Percentiles rank a stretch among this genome's conserved stretches.
Conservation (phyloP, 1,140 invertebrate genomes). For the Caenorhabditis tropicalis region DNA sequence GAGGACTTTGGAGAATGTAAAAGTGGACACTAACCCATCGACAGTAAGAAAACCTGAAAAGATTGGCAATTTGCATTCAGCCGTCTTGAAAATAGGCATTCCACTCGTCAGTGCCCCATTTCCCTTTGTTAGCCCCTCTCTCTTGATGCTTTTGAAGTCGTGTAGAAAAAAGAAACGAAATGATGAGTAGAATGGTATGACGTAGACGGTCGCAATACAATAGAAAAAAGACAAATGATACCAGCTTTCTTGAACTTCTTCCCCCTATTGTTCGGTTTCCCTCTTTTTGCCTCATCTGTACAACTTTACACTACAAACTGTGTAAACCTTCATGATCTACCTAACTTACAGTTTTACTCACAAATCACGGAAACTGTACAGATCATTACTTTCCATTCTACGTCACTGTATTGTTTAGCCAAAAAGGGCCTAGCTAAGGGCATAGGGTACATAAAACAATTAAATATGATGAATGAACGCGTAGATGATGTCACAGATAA, state of each 20-base stretch:
- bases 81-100: background rate
- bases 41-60: background rate
- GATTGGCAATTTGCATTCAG: background rate
- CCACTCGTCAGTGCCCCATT: background rate
- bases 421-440: background rate
- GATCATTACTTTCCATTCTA: background rate
- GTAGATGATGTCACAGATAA: conserved; percentile 24
- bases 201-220: conserved; percentile 18
- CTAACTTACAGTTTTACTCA: background rate
- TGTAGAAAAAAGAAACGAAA: background rate
- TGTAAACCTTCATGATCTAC: conserved; percentile 23
- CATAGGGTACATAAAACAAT: background rate
- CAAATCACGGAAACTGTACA: background rate
- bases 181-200: conserved; percentile 28
- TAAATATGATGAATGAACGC: conserved; percentile 1
- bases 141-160: conserved; percentile 3
- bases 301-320: conserved; percentile 25
- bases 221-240: conserved; percentile 24
- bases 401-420: background rate
- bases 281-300: background rate
- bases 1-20: background rate
- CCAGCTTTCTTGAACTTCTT: conserved; percentile 40
- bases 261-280: background rate
- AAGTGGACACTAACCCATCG: background rate
- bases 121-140: background rate